Evolutionary conservation across 2,113 vertebrate species (phyloP).

Genomic region (Stigmatopora nigra): DNA sequence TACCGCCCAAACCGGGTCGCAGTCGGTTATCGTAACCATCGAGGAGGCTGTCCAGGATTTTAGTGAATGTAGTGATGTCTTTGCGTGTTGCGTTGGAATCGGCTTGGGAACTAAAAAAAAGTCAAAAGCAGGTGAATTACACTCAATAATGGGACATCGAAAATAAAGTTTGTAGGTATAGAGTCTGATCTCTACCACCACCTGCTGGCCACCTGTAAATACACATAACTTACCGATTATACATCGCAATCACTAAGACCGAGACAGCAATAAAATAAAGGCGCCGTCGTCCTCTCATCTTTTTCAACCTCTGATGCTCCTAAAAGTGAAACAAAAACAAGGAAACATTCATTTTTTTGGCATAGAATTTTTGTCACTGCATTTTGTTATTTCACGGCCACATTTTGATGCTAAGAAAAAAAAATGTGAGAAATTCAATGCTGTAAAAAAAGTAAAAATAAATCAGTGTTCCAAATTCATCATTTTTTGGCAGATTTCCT

Average conservation of each 20-base stretch:
- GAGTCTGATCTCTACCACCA: too few species aligned
- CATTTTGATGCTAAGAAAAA: too few species aligned
- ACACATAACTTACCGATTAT: conserved; percentile 35
- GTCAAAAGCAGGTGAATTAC: too few species aligned
- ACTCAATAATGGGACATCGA: too few species aligned
- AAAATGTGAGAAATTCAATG: too few species aligned
- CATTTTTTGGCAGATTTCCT: too few species aligned
- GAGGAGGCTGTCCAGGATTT: conserved; percentile 84
- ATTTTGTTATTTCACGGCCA: too few species aligned
- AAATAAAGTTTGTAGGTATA: too few species aligned
- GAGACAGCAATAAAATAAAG: conserved; percentile 14
- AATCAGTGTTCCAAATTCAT: too few species aligned
- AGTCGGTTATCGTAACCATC: conserved; percentile 90
- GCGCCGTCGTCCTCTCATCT: conserved; percentile 41
- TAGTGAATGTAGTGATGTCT: conserved; percentile 87
- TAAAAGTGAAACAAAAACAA: background rate
- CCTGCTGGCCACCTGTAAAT: background rate
- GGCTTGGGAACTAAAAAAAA: conserved; percentile 39
- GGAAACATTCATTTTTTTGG: too few species aligned
- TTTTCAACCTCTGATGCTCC: conserved; percentile 20
- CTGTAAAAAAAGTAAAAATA: too few species aligned
- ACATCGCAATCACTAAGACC: conserved; percentile 34
- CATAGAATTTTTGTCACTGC: too few species aligned
- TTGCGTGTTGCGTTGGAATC: conserved; percentile 63
- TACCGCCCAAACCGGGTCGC: conserved; percentile 75